Base-by-base conservation (phyloP, 2,113 vertebrate species). In the Mormyrus iriodes region DNA sequence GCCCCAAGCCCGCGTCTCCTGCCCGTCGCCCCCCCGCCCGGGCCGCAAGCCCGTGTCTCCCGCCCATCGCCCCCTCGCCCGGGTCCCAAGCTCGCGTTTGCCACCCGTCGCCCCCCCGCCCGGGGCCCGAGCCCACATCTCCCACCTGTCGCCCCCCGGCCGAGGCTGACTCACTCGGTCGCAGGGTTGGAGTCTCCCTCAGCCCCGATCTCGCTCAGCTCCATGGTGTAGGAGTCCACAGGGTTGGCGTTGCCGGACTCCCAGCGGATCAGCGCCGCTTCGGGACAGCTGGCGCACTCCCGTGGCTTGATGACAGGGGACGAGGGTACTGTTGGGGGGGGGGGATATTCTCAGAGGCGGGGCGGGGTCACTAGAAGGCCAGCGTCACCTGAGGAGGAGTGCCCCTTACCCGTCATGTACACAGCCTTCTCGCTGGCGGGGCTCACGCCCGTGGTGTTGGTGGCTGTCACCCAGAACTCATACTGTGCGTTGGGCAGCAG, bases 391-490 rank as follows among this genome's bases (percentile, higher is more conserved):
- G n/a, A 12, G 61, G 27, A 31, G n/a, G 8, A 31, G 13, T 35
- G 52, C 10, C 73, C 10, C 79, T 94, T 95, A 99, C 98, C 98
- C 91, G 98, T 99, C 95, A 97, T 95, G 90, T 98, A 98, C 21
- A 98, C 95, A 0, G 96, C 96, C 89, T 93, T 95, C 93, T 99
- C 97, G 44, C 98, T 99, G 24, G 95, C 94, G 6, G 97, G 96
- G 88, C 98, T 98, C 92, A 94, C 92, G 42, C 98, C 98, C 0
- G 97, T 96, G 61, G 95, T 95, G 93, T 99, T 99, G 90, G 96
- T 94, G 27, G 98, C 98, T 2, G 95, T 97, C 90, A 98, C 97
- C 98, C 97, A 99, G 89, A 99, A 97, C 91, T 99, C 97, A 52
- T 99, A 99, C 91, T 98, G 97, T 21, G 97, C 97, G 2, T 98